These are phyloP conservation scores for Holotrichia oblita DNA, from an alignment of 1,140 invertebrate species.

Conservation along the genomic window DNA sequence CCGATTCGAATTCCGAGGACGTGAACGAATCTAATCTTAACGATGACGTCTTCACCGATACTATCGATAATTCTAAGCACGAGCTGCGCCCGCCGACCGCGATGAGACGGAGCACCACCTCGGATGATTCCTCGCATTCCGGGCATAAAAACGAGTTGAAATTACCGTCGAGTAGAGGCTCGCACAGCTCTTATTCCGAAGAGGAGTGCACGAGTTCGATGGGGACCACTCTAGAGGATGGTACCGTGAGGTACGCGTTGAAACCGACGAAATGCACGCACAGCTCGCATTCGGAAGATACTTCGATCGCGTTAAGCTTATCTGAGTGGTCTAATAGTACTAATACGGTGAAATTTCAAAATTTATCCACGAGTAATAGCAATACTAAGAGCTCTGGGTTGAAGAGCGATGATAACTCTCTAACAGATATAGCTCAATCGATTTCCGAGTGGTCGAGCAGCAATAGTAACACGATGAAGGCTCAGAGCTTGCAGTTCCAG, in stretches of 20 bases:
- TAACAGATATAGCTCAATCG: conserved; percentile 67
- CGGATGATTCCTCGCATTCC: conserved; percentile 59
- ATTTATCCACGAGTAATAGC: conserved; percentile 71
- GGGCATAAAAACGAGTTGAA: conserved; percentile 50
- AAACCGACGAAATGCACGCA: conserved; percentile 79
- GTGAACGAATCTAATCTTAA: conserved; percentile 65
- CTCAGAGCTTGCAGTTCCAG: conserved; percentile 57
- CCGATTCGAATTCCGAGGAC: conserved; percentile 71
- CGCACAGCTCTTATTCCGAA: conserved; percentile 73
- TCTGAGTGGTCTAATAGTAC: conserved; percentile 87
- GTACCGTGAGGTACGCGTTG: conserved; percentile 78
- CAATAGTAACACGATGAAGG: conserved; percentile 59
- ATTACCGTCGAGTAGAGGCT: conserved; percentile 64
- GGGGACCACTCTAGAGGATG: conserved; percentile 75
- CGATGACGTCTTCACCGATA: conserved; percentile 71
- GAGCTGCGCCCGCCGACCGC: conserved; percentile 58
- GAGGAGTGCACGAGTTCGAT: conserved; percentile 68
- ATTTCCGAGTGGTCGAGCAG: conserved; percentile 70
- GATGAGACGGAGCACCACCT: conserved; percentile 57
- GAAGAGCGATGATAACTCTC: conserved; percentile 67
- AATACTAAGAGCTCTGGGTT: conserved; percentile 68
- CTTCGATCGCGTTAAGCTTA: conserved; percentile 82
- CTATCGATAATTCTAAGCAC: conserved; percentile 50
- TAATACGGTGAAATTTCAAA: conserved; percentile 79
- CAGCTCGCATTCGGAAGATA: conserved; percentile 84